phyloP scores from a whole-genome alignment of 2,888 invertebrate species.

The Nasonia oneida region DNA sequence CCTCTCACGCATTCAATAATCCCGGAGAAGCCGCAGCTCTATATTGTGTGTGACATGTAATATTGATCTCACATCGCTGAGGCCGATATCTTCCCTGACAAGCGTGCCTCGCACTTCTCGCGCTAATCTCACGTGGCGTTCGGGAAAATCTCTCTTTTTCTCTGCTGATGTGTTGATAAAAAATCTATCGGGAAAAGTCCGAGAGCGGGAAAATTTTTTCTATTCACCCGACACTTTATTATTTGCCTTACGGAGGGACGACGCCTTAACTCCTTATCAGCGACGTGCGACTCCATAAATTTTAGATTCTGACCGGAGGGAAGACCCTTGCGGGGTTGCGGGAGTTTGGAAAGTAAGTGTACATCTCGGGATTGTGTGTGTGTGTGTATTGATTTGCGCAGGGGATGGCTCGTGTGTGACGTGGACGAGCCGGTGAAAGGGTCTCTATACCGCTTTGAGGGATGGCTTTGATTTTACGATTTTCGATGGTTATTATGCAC shows the following conservation, averaged over 20 bases:
- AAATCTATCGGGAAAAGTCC: constrained; percentile 4
- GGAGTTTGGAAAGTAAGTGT: background rate
- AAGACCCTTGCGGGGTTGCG: background rate
- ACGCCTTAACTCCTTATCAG: constrained; percentile 48
- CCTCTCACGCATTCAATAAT: constrained; percentile 14
- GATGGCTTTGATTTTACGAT: no score
- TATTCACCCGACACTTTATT: constrained; percentile 4
- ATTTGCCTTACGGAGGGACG: background rate
- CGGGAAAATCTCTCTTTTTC: background rate
- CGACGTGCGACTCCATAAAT: constrained; percentile 31
- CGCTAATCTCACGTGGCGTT: constrained; percentile 23
- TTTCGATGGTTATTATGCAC: no score
- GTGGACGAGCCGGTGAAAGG: background rate
- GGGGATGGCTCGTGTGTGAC: background rate
- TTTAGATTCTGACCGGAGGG: background rate
- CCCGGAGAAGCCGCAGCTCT: background rate
- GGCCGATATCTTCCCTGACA: no score
- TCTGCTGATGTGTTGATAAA: background rate
- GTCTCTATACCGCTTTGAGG: background rate
- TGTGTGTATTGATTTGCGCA: background rate
- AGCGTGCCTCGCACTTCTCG: background rate
- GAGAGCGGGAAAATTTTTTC: background rate
- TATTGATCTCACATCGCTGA: background rate
- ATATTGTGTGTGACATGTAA: background rate
- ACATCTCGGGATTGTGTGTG: background rate